Conservation (phyloP, 92 coral and sea anemone species). For the Parazoanthus swiftii region DNA sequence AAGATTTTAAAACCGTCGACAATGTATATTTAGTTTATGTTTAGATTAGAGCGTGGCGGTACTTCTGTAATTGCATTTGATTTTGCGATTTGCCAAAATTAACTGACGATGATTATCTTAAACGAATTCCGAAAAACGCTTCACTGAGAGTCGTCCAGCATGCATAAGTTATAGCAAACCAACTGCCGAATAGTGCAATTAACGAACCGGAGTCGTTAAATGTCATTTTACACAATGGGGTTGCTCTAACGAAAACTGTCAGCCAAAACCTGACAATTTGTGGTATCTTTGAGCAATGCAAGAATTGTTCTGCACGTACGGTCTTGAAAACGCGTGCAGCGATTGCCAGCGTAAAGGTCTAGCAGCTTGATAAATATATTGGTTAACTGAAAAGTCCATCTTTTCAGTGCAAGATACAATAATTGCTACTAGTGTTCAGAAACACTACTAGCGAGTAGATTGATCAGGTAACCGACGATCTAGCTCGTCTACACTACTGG, state of each 20-base stretch:
- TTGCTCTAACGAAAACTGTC: neutral
- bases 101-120: neutral
- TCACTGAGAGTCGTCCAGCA: neutral
- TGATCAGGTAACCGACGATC: neutral
- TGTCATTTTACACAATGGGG: neutral
- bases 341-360: neutral
- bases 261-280: neutral
- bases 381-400: neutral
- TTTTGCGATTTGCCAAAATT: neutral
- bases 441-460: neutral
- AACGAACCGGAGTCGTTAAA: constrained; percentile 7
- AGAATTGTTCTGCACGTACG: too few species aligned
- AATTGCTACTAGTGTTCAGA: neutral
- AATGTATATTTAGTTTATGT: neutral
- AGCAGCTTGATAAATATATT: neutral
- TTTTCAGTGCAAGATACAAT: neutral
- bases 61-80: neutral
- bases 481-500: neutral
- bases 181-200: neutral
- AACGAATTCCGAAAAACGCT: neutral
- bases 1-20: neutral
- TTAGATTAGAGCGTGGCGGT: neutral
- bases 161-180: neutral
- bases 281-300: too few species aligned
- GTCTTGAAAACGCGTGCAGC: too few species aligned